Evolutionary conservation across 2,888 invertebrate genomes (phyloP).

Genomic region (Drosophila atroscutellata): DNA sequence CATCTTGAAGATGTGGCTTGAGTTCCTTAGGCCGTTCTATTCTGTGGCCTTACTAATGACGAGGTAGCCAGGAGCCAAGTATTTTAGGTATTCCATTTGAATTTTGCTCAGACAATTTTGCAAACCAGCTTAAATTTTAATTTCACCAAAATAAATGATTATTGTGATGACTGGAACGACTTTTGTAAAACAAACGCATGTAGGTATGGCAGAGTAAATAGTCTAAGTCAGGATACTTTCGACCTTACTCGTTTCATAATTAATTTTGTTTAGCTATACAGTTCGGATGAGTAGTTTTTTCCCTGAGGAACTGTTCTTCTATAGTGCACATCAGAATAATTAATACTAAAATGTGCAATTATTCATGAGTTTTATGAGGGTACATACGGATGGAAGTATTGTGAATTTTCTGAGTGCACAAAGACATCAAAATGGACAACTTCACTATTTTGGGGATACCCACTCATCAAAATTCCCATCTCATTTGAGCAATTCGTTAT

Average conservation of each 20-base stretch:
- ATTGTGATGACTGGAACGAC: neutral
- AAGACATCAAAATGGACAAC: neutral
- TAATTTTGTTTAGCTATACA: neutral
- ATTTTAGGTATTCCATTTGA: conserved; percentile 42
- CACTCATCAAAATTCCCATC: neutral
- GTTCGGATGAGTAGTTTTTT: neutral
- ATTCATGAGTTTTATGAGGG: neutral
- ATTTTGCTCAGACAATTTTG: conserved; percentile 18
- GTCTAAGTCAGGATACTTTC: neutral
- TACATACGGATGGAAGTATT: neutral
- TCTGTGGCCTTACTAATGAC: conserved; percentile 18
- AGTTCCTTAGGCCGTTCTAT: conserved; percentile 14
- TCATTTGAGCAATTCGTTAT: neutral
- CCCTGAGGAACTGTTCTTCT: neutral
- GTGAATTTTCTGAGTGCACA: neutral
- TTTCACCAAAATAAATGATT: conserved; percentile 8
- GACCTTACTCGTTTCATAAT: neutral
- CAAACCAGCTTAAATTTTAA: conserved; percentile 17
- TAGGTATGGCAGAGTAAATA: neutral
- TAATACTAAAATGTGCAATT: neutral
- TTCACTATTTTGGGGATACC: neutral
- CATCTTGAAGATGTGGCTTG: conserved; percentile 30
- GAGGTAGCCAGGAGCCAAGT: neutral
- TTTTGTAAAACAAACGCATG: neutral
- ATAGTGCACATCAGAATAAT: neutral